Conservation (phyloP, 2,113 vertebrate species). For the Dinomys branickii region DNA sequence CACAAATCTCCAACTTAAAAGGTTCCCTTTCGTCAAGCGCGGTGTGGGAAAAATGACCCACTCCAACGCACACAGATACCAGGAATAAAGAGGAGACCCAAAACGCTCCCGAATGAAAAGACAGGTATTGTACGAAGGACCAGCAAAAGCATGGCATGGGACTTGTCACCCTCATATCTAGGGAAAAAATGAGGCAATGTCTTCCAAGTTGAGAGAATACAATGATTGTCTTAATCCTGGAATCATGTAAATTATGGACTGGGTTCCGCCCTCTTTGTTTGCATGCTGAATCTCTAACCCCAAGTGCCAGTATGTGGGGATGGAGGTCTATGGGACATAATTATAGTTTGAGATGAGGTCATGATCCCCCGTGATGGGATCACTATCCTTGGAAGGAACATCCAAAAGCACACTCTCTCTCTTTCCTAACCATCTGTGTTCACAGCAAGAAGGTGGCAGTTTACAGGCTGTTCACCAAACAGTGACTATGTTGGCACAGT, state of each 20-base stretch:
- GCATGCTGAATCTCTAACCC: background rate
- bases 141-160: background rate
- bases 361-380: background rate
- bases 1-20: slow-evolving; percentile 34
- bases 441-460: background rate
- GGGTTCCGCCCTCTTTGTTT: background rate
- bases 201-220: background rate
- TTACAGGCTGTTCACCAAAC: background rate
- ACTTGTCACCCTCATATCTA: background rate
- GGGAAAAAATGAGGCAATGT: background rate
- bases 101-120: background rate
- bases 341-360: background rate
- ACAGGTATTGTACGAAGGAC: background rate
- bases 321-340: background rate
- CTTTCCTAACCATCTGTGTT: background rate
- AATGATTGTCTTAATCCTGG: background rate
- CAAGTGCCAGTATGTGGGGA: background rate
- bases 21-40: background rate
- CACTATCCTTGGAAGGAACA: background rate
- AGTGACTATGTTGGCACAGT: background rate
- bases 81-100: background rate
- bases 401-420: background rate
- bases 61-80: background rate
- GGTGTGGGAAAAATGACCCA: background rate
- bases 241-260: background rate